These are phyloP conservation scores for Drosophila lini DNA, from an alignment of 1,140 invertebrate species.

Conservation along the genomic window DNA sequence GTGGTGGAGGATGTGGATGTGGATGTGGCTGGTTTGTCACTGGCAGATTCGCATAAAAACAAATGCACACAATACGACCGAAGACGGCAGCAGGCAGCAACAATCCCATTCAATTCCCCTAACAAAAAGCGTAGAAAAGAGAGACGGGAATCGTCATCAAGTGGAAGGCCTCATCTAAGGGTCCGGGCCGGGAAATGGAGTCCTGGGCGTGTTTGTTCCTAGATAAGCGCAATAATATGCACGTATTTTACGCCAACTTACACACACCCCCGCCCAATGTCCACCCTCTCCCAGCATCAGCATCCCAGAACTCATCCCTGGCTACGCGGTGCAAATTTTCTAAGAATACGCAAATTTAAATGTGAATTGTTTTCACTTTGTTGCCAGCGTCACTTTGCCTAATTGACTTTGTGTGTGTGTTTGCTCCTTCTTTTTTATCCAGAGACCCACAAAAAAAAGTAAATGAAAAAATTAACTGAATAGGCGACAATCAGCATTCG, in stretches of 20 bases:
- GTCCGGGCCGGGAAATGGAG: conserved; percentile 47
- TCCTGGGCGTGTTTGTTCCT: conserved; percentile 76
- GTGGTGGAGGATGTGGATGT: conserved; percentile 27
- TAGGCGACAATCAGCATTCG: conserved; percentile 76
- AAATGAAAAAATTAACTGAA: conserved; percentile 60
- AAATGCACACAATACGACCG: conserved; percentile 58
- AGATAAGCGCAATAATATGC: conserved; percentile 82
- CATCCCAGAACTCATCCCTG: conserved; percentile 7
- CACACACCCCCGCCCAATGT: conserved; percentile 11
- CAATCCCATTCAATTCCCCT: conserved; percentile 55
- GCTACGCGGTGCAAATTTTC: conserved; percentile 42
- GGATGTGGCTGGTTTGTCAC: conserved; percentile 19
- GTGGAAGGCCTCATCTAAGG: conserved; percentile 47
- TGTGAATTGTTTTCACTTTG: conserved; percentile 81
- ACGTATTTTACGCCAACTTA: conserved; percentile 72
- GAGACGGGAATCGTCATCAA: conserved; percentile 60
- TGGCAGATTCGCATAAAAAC: conserved; percentile 66
- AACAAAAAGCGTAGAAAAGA: conserved; percentile 54
- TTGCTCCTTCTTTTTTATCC: conserved; percentile 13
- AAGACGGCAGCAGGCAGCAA: conserved; percentile 28
- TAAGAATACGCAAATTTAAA: conserved; percentile 80
- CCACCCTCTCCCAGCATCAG: conserved; percentile 1
- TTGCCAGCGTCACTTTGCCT: conserved; percentile 71
- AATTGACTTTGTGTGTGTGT: conserved; percentile 70
- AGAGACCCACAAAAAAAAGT: conserved; percentile 15